Evolutionary conservation across 2,888 invertebrate genomes (phyloP), one percentile per base, ranked within the genome.

Genomic region (Cloeon dipterum): DNA sequence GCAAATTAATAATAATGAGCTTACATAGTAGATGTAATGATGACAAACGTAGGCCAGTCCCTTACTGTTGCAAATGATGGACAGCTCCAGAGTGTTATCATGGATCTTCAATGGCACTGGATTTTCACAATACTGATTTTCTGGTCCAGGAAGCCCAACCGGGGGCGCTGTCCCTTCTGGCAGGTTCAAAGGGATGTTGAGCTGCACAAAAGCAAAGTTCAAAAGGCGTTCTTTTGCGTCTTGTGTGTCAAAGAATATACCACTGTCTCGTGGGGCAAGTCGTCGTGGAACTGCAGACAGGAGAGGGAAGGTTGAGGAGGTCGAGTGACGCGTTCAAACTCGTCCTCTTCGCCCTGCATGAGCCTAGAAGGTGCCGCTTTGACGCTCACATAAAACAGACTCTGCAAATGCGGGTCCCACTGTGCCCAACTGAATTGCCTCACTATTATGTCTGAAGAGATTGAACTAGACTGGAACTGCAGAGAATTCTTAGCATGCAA

Each of bases 221-320:
- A 5, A 14, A 20, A n/a, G n/a, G 5, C 4, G 34, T 13, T 10
- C 21, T 21, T 21, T n/a, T n/a, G n/a, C n/a, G n/a, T n/a, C n/a
- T n/a, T n/a, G n/a, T n/a, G 13, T 10, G 2, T 14, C 5, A 26
- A 7, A 13, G 26, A 14, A 7, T 14, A 52, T 62, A 82, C 81
- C 54, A 85, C 83, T 43, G 83, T 82, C 55, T 85, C 85, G 44
- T 82, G 78, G 0, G 83, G 85, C 47, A 81, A 59, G 51, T 81
- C 78, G 32, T 81, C 78, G 49, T 85, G 82, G 52, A 85, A 85
- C 54, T 85, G 85, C 39, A 83, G 62, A 11, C 82, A 82, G 5
- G 83, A 81, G 7, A 86, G 58, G 1, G 74, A 76, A 5, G 82
- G 78, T 34, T 71, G 72, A 37, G 66, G 56, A 45, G 67, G 65